Base-by-base conservation (phyloP, 2,113 vertebrate species). In the Glaucomys volans region DNA sequence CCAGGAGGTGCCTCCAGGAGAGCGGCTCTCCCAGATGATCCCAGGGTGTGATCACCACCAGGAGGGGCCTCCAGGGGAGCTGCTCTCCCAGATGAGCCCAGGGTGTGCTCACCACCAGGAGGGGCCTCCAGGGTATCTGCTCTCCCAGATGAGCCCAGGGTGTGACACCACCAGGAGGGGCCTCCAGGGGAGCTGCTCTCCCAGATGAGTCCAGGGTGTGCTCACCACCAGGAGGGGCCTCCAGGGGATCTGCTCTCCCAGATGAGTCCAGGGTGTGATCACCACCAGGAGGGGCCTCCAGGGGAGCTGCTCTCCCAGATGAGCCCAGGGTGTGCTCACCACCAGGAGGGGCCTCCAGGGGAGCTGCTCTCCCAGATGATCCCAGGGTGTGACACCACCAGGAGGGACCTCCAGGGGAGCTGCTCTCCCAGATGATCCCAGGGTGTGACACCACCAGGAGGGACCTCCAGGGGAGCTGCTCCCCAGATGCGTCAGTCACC, bases 401-500 rank as follows among this genome's bases (percentile, higher is more conserved):
- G 79, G 88, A 52, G 52, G 90, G 76, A 84, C 86, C 84, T 92
- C 84, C 80, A 85, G 77, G 79, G 91, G 84, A 77, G 35, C n/a
- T 62, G 77, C 5, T 88, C 76, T n/a, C 81, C 74, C n/a, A 9
- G 9, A 59, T 93, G 96, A n/a, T 24, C 59, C 18, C 10, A 8
- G 42, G 88, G 76, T 87, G 57, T 85, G 85, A 87, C 92, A 44
- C 94, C 66, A 81, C 76, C 28, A 24, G 79, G 88, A 52, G 52
- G 90, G 76, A 84, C 86, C 84, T 92, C 84, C 80, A 85, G 77
- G 79, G 91, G 84, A 77, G 35, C n/a, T 62, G 77, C 5, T 88
- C 76, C 81, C 74, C n/a, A 9, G 9, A 59, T 93, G 96, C 94
- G 82, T 97, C 93, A 95, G 86, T 96, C 93, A 97, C 85, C 85